Evolutionary conservation across 2,888 invertebrate genomes (phyloP).

Genomic region (Luffia ferchaultella): DNA sequence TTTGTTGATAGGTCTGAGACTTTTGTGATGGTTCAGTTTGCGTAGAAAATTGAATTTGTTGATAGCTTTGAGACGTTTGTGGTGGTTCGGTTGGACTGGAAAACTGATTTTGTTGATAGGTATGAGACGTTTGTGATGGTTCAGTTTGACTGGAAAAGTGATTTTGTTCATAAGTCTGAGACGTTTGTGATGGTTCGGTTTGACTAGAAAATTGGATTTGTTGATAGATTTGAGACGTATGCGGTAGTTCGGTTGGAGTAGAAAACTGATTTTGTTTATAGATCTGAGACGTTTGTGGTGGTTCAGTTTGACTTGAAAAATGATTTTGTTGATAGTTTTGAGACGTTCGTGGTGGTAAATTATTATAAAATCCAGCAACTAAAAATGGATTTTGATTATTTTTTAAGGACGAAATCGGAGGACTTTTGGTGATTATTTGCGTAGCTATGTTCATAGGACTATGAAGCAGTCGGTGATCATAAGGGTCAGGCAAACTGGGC

Average conservation of each 20-base stretch:
- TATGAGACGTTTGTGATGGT: conserved; percentile 26
- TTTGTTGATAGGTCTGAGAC: conserved; percentile 24
- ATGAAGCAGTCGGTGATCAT: conserved; percentile 28
- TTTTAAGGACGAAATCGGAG: conserved; percentile 59
- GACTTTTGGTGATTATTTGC: conserved; percentile 61
- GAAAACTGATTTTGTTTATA: conserved; percentile 21
- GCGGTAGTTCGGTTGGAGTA: conserved; percentile 28
- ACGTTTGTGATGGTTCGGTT: conserved; percentile 26
- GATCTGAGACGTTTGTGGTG: conserved; percentile 26
- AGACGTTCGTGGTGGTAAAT: conserved; percentile 28
- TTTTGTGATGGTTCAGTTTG: conserved; percentile 27
- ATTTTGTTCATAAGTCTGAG: conserved; percentile 23
- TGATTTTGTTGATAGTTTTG: conserved; percentile 23
- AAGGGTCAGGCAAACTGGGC: conserved; percentile 41
- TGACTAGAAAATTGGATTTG: conserved; percentile 22
- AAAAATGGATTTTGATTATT: conserved; percentile 41
- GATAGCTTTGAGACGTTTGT: conserved; percentile 24
- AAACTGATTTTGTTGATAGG: conserved; percentile 18
- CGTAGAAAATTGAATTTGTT: conserved; percentile 21
- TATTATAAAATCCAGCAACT: conserved; percentile 67
- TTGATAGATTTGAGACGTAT: conserved; percentile 24
- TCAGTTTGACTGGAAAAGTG: conserved; percentile 23
- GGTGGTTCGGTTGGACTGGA: conserved; percentile 32
- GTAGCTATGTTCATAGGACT: conserved; percentile 34
- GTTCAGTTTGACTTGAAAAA: conserved; percentile 26